phyloP scores from a whole-genome alignment of 1,140 invertebrate species.

The Panagrolaimus sp. region DNA sequence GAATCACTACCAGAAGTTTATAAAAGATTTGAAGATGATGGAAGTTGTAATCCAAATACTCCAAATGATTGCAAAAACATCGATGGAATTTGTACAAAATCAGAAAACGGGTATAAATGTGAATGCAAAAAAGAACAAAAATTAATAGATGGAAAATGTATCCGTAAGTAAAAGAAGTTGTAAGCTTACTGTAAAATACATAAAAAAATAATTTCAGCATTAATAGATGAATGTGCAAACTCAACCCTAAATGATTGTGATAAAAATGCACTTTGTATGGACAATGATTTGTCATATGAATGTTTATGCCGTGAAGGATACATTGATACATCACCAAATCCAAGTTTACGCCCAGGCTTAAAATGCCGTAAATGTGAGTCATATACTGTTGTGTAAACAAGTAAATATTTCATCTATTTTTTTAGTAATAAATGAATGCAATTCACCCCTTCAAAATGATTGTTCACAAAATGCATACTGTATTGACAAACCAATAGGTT shows the following conservation, averaged over 20 bases:
- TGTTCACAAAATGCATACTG: slow-evolving; percentile 48
- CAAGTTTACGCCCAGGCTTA: slow-evolving; percentile 39
- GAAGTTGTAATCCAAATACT: not conserved
- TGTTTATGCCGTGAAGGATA: slow-evolving; percentile 60
- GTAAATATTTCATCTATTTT: slow-evolving; percentile 16
- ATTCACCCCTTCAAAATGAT: slow-evolving; percentile 43
- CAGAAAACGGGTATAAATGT: slow-evolving; percentile 24
- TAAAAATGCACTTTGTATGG: slow-evolving; percentile 55
- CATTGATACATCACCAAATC: slow-evolving; percentile 49
- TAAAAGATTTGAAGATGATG: not conserved
- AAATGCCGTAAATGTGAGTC: slow-evolving; percentile 51
- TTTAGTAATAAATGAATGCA: slow-evolving; percentile 56
- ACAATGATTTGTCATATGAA: slow-evolving; percentile 53
- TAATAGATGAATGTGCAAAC: slow-evolving; percentile 48
- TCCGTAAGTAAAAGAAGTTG: not conserved
- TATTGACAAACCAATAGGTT: slow-evolving; percentile 51
- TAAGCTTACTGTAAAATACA: not conserved
- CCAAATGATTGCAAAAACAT: slow-evolving; percentile 1
- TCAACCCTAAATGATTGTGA: slow-evolving; percentile 54
- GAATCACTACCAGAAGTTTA: not conserved
- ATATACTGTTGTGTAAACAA: not conserved
- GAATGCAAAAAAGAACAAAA: slow-evolving; percentile 17
- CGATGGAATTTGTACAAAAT: slow-evolving; percentile 15
- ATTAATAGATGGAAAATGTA: slow-evolving; percentile 30
- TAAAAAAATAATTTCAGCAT: slow-evolving; percentile 36